Base-by-base conservation (phyloP, 2,797 vertebrate species). In the Ctenopoma kingsleyae region DNA sequence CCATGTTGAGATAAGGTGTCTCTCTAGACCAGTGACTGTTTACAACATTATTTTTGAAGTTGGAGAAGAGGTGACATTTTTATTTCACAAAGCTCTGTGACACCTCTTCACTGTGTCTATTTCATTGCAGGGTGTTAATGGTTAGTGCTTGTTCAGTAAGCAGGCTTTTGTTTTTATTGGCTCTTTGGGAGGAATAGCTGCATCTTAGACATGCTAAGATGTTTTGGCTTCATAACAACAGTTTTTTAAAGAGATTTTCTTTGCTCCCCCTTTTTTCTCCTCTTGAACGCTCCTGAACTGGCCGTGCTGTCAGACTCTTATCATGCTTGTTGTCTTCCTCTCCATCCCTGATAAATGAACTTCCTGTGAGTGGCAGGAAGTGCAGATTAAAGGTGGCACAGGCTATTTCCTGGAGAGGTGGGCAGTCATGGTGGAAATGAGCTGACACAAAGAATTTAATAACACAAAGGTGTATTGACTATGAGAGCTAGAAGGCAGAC, bases 351-450 rank as follows among this genome's bases (percentile, higher is more conserved):
- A 79, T 71, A 78, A 89, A 88, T 86, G 55, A 80, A 89, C 78
- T 83, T 86, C 66, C 78, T 70, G 56, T 64, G 81, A 85, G 72
- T 75, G 82, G 73, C 86, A 81, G 78, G 63, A 87, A 88, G 73
- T 77, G 32, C 36, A 81, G 69, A 90, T 92, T 84, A 73, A 84
- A 81, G 78, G 64, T 88, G 81, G 85, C 72, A 73, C 47, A 17
- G 58, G 68, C 70, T 71, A 78, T 83, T 86, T 87, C 77, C 80
- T 72, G 70, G 53, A 65, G 68, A 84, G 56, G 41, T 76, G 77
- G 60, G 64, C 70, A 62, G 69, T 57, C 64, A 44, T 79, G 63
- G 65, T 84, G 79, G 70, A 91, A 87, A 87, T 89, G 81, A 91
- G 81, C 74, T 79, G 79, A 86, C 81, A 74, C 50, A 70, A 62